Evolutionary conservation across 1,140 invertebrate species (phyloP).

Genomic region (Drosophila triauraria): DNA sequence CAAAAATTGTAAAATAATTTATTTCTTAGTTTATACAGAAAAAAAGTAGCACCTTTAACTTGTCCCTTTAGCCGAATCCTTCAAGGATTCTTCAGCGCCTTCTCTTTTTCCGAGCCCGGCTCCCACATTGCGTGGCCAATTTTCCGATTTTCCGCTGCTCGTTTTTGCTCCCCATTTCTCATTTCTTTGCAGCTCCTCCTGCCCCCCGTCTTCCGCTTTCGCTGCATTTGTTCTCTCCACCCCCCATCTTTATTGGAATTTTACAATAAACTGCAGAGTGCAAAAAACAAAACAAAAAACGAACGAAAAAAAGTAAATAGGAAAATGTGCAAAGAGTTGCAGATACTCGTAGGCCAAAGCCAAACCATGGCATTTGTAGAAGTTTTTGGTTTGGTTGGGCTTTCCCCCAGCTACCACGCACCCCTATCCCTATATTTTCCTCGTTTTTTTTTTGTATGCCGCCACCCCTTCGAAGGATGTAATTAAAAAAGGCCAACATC

Average conservation of each 20-base stretch:
- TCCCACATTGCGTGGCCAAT: conserved; percentile 62
- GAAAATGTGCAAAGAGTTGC: conserved; percentile 6
- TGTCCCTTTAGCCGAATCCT: conserved; percentile 7
- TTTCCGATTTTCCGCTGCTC: conserved; percentile 58
- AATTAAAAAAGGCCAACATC: conserved; percentile 75
- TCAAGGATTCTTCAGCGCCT: neutral
- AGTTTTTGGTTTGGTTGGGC: conserved; percentile 62
- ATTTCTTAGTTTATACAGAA: neutral
- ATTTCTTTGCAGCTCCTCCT: conserved; percentile 8
- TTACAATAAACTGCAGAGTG: conserved; percentile 70
- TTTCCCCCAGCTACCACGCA: neutral
- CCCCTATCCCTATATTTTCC: neutral
- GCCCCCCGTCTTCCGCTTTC: neutral
- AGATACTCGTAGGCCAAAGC: conserved; percentile 65
- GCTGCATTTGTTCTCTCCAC: neutral
- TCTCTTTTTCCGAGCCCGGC: neutral
- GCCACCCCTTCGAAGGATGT: conserved; percentile 55
- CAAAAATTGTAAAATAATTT: neutral
- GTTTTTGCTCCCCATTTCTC: conserved; percentile 10
- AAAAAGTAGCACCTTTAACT: neutral
- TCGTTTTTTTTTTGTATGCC: conserved; percentile 14
- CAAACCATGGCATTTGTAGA: conserved; percentile 71
- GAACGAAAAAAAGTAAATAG: conserved; percentile 6
- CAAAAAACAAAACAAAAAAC: neutral
- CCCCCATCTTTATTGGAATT: conserved; percentile 76